Base-by-base conservation (phyloP, 2,797 vertebrate genomes). In the Nyctalus aviator region DNA sequence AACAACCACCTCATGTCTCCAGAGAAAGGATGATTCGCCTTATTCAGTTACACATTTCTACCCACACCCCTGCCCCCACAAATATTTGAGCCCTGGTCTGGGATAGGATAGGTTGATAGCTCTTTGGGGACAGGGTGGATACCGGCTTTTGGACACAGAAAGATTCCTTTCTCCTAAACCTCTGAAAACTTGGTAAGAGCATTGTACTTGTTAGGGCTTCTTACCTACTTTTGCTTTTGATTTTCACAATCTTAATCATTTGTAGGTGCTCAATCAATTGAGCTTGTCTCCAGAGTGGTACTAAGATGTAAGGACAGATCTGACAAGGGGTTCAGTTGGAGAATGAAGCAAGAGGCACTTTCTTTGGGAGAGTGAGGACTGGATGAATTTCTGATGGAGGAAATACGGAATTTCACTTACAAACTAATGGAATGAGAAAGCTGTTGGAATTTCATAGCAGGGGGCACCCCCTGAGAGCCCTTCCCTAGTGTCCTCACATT, bases 401-500 rank as follows among this genome's bases (percentile, higher is more conserved):
- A 95, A 96, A 95, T 88, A 76, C 8, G 77, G 69, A 79, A 90
- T 97, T 97, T 85, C 89, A 94, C 95, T 96, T 95, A 92, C 14
- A 88, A 72, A 44, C 44, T 15, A 82, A 50, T 13, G 30, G 93
- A 95, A 95, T 93, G 64, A 20, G 71, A 94, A 91, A 62, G 57
- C 53, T 77, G 27, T 79, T 76, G 73, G 84, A 68, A 91, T 95
- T 84, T 53, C 77, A 57, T 55, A 25, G 59, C 66, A 72, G 62
- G 85, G 41, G 91, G 7, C 9, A 79, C 73, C 62, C 62, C 90
- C 76, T 46, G 35, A 68, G 76, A 20, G 15, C 55, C 81, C 15
- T 86, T 66, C 62, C 81, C 15, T 11, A 76, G 25, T 32, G 6
- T 53, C 87, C 35, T 71, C 66, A 57, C n/a, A 10, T 88, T 18